A percentile compares a stretch with the other conserved stretches of the same genome.
phyloP scores from a whole-genome alignment of 2,888 invertebrate species.

The Chalcis sispes region DNA sequence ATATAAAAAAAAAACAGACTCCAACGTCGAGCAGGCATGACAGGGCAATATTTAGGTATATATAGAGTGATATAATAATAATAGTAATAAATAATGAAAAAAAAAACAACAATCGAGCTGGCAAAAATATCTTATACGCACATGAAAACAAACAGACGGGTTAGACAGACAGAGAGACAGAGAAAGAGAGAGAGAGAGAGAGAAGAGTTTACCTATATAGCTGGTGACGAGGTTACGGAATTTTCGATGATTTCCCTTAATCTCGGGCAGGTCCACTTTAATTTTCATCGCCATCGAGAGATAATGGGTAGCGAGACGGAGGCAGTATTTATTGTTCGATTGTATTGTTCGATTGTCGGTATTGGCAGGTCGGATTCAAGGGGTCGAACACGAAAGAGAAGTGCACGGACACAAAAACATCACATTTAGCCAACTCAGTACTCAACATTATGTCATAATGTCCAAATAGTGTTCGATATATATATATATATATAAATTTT shows the following conservation, averaged over 20 bases:
- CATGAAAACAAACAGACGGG: constrained; percentile 60
- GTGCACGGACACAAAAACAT: constrained; percentile 76
- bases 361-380: constrained; percentile 69
- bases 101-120: constrained; percentile 23
- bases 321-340: constrained; percentile 47
- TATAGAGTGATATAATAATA: neutral
- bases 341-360: constrained; percentile 69
- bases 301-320: neutral
- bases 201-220: constrained; percentile 92
- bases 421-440: constrained; percentile 70
- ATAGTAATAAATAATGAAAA: neutral
- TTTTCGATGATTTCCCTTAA: constrained; percentile 99
- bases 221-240: constrained; percentile 99
- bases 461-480: constrained; percentile 28
- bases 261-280: constrained; percentile 98
- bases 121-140: constrained; percentile 2
- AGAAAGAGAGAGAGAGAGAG: constrained; percentile 61
- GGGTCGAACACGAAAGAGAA: constrained; percentile 74
- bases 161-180: constrained; percentile 56
- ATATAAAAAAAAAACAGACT: neutral
- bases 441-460: constrained; percentile 44
- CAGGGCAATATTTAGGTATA: neutral
- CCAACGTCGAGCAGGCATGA: neutral
- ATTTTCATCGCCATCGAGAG: constrained; percentile 69
- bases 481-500: constrained; percentile 33